phyloP scores from a whole-genome alignment of 2,888 invertebrate genomes.

The Camponotus fellah region DNA sequence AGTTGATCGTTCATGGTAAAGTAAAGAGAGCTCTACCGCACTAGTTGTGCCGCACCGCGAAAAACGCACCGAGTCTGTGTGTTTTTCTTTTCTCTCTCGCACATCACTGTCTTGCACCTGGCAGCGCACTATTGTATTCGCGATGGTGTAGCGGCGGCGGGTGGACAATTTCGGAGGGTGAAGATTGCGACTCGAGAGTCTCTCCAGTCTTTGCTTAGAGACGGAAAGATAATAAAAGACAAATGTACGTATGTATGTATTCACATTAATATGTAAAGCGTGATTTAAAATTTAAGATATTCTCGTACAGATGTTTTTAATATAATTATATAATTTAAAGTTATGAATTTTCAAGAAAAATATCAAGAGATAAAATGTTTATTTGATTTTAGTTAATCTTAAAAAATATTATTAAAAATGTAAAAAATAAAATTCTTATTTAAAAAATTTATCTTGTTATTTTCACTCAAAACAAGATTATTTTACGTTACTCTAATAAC shows the following conservation, averaged over 20 bases:
- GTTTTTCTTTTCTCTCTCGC: slow-evolving; percentile 20
- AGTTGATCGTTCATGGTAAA: slow-evolving; percentile 86
- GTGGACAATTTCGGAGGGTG: neutral
- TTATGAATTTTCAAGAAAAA: neutral
- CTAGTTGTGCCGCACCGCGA: slow-evolving; percentile 34
- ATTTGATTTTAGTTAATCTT: neutral
- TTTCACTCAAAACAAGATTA: too few relatives aligned
- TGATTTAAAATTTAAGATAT: neutral
- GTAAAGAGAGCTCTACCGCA: slow-evolving; percentile 66
- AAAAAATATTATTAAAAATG: too few relatives aligned
- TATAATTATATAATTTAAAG: neutral
- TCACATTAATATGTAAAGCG: neutral
- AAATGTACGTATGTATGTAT: too few relatives aligned
- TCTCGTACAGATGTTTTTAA: neutral
- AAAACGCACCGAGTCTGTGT: slow-evolving; percentile 44
- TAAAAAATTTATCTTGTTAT: too few relatives aligned
- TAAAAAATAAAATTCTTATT: too few relatives aligned
- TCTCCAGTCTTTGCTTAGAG: neutral
- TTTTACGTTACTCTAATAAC: too few relatives aligned
- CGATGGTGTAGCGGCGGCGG: slow-evolving; percentile 1
- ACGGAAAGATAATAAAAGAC: neutral
- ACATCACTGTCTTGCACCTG: slow-evolving; percentile 65
- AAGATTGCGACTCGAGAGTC: neutral
- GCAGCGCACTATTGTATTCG: slow-evolving; percentile 66
- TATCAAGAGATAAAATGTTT: neutral